Evolutionary conservation across 2,797 vertebrate genomes (phyloP).

Genomic region (Chloroceryle amazona): DNA sequence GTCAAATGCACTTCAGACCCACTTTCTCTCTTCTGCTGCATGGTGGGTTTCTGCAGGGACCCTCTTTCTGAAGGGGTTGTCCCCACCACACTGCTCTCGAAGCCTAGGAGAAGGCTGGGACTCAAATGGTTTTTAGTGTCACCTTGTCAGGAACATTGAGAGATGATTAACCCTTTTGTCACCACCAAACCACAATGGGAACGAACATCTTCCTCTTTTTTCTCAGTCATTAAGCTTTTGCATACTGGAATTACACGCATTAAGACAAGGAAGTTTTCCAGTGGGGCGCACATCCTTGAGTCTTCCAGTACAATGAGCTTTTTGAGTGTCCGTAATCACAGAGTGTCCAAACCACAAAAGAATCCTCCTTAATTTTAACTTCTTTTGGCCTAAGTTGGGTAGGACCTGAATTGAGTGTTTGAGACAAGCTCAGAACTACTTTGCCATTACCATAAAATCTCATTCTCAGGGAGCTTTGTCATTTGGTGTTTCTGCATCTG

Average conservation of each 20-base stretch:
- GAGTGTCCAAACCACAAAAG: conserved; percentile 56
- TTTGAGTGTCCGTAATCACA: conserved; percentile 57
- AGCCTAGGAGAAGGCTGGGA: not conserved
- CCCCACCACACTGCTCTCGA: not conserved
- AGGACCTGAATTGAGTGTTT: not conserved
- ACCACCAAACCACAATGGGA: conserved; percentile 22
- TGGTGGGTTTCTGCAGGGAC: not conserved
- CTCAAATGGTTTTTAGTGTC: not conserved
- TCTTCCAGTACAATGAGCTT: conserved; percentile 47
- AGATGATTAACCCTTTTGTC: conserved; percentile 55
- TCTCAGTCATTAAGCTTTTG: conserved; percentile 62
- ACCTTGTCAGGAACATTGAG: not conserved
- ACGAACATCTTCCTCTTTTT: conserved; percentile 54
- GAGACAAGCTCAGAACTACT: not conserved
- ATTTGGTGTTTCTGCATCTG: not conserved
- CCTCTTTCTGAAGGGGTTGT: not conserved
- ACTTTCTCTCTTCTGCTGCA: not conserved
- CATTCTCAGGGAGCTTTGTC: not conserved
- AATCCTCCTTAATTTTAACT: conserved; percentile 61
- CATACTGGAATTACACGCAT: conserved; percentile 43
- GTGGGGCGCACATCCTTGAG: not conserved
- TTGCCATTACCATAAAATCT: not conserved
- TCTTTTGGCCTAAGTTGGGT: conserved; percentile 30
- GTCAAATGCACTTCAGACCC: not conserved
- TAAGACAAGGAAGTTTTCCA: conserved; percentile 64